Conservation (phyloP, 2,113 vertebrate species). For the Chrysemys picta region DNA sequence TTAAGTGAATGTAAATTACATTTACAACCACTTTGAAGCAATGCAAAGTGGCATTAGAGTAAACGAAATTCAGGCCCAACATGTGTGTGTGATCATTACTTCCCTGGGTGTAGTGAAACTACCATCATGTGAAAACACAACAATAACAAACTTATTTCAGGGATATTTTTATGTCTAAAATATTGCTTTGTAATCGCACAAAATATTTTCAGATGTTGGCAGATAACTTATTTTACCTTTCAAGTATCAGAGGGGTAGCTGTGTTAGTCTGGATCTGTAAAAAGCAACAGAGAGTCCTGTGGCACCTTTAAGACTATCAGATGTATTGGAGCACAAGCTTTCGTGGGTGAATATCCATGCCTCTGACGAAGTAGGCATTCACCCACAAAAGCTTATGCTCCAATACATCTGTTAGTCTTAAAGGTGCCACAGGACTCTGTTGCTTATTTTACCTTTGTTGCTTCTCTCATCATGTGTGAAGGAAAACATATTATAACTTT, state of each 20-base stretch:
- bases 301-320: too few species aligned
- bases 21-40: background rate
- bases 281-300: too few species aligned
- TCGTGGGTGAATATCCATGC: too few species aligned
- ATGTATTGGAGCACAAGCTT: too few species aligned
- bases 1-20: background rate
- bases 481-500: background rate
- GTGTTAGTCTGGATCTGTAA: too few species aligned
- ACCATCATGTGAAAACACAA: background rate
- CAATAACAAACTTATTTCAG: background rate
- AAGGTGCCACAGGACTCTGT: too few species aligned
- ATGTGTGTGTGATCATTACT: background rate
- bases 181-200: background rate
- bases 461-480: background rate
- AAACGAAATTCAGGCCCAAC: background rate
- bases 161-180: background rate
- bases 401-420: too few species aligned
- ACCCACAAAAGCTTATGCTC: too few species aligned
- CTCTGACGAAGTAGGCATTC: too few species aligned
- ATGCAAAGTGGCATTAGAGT: background rate
- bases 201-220: background rate
- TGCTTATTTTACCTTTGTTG: background rate
- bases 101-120: background rate
- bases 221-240: background rate
- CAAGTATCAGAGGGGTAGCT: too few species aligned